Evolutionary conservation across 2,113 vertebrate genomes (phyloP).

Genomic region (Aix galericulata): DNA sequence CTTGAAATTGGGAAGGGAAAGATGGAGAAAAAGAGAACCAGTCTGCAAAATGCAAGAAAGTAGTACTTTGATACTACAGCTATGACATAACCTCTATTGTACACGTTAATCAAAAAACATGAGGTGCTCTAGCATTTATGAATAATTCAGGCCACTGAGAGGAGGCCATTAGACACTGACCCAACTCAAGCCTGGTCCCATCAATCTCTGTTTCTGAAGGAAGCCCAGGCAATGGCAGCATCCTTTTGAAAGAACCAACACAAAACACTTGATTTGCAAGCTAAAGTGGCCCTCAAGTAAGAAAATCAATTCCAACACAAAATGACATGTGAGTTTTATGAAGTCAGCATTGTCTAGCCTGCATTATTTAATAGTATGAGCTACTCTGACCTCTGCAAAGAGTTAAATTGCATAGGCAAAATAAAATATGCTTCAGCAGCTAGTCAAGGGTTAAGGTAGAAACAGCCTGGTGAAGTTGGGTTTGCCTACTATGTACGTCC

Average conservation of each 20-base stretch:
- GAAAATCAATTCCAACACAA: slow-evolving; percentile 77
- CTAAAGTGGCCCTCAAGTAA: slow-evolving; percentile 57
- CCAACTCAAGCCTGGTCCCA: slow-evolving; percentile 59
- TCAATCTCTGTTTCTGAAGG: slow-evolving; percentile 73
- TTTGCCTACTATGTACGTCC: not conserved
- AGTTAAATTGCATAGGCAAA: slow-evolving; percentile 67
- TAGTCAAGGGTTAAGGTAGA: not conserved
- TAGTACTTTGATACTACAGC: not conserved
- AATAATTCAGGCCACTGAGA: slow-evolving; percentile 75
- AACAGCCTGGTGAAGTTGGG: not conserved
- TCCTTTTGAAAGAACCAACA: slow-evolving; percentile 35
- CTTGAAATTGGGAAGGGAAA: not conserved
- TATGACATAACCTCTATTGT: not conserved
- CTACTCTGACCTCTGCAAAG: slow-evolving; percentile 63
- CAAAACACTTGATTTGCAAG: slow-evolving; percentile 73
- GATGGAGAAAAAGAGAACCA: not conserved
- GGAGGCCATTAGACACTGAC: slow-evolving; percentile 70
- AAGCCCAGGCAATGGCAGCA: slow-evolving; percentile 34
- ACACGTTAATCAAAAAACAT: slow-evolving; percentile 20
- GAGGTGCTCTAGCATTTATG: slow-evolving; percentile 62
- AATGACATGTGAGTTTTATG: slow-evolving; percentile 75
- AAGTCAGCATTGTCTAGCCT: slow-evolving; percentile 71
- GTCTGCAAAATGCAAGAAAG: not conserved
- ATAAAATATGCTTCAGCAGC: not conserved
- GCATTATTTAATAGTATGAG: slow-evolving; percentile 75